Percentiles rank a stretch among this genome's conserved stretches.
Conservation (phyloP, 1,140 invertebrate species). For the Popillia japonica region DNA sequence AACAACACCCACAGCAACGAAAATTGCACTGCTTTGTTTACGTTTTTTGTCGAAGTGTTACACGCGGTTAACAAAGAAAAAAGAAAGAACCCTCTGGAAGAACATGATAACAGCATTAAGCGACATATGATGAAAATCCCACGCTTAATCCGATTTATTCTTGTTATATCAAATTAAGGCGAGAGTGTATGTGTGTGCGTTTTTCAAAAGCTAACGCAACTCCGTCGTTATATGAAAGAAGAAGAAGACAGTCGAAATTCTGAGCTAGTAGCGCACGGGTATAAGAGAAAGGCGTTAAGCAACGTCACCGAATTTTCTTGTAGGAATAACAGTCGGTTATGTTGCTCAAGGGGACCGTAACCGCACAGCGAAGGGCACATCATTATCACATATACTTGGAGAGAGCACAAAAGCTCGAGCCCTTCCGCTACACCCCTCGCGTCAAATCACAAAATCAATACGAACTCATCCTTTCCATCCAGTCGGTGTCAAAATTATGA, state of each 20-base stretch:
- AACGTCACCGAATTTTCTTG: conserved; percentile 20
- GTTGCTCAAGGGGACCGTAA: conserved; percentile 27
- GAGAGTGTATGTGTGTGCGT: neutral
- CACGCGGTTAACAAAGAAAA: neutral
- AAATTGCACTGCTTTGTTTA: neutral
- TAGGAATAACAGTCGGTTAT: conserved; percentile 18
- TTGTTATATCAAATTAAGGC: conserved; percentile 28
- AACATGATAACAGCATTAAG: conserved; percentile 23
- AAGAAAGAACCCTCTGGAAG: neutral
- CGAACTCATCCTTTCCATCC: neutral
- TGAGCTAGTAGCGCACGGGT: neutral
- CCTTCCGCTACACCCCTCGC: neutral
- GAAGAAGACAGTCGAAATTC: neutral
- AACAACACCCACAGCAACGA: neutral
- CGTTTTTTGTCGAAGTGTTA: neutral
- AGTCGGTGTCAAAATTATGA: conserved; percentile 10
- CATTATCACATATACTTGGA: conserved; percentile 7
- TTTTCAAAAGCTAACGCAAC: neutral
- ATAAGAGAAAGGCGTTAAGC: neutral
- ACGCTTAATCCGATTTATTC: conserved; percentile 21
- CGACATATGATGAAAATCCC: neutral
- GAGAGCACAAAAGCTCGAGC: neutral
- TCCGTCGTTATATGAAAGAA: neutral
- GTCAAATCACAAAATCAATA: conserved; percentile 34
- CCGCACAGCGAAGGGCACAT: conserved; percentile 24